phyloP scores from a whole-genome alignment of 2,797 vertebrate genomes.

The Tokudaia tokunoshimensis region DNA sequence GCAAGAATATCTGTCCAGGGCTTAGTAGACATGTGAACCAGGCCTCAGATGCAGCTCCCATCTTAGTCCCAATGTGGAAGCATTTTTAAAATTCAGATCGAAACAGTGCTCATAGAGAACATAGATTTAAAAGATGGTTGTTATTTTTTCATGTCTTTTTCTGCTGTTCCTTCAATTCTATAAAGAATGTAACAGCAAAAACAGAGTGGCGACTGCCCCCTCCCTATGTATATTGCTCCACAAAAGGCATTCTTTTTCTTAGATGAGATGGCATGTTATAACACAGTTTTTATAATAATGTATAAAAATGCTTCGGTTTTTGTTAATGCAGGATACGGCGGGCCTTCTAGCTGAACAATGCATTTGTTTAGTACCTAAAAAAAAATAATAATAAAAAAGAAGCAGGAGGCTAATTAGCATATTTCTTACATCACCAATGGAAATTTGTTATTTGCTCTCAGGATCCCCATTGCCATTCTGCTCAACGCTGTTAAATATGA shows the following conservation, averaged over 20 bases:
- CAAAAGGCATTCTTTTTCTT: conserved; percentile 90
- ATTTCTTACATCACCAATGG: conserved; percentile 85
- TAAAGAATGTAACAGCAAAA: conserved; percentile 9
- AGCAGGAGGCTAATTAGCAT: conserved; percentile 83
- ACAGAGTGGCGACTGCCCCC: not conserved
- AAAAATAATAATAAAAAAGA: conserved; percentile 53
- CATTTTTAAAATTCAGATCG: conserved; percentile 5
- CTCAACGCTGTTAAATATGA: conserved; percentile 84
- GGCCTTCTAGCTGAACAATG: conserved; percentile 75
- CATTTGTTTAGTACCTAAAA: conserved; percentile 67
- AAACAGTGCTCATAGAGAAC: conserved; percentile 41
- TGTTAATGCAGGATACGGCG: conserved; percentile 23
- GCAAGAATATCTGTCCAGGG: conserved; percentile 72
- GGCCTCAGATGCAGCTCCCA: conserved; percentile 76
- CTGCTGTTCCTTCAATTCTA: not conserved
- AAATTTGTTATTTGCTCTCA: conserved; percentile 85
- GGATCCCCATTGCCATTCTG: conserved; percentile 81
- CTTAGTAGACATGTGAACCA: conserved; percentile 77
- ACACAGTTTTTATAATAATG: conserved; percentile 88
- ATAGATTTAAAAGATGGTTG: not conserved
- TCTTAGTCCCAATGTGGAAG: conserved; percentile 48
- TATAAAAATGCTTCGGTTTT: conserved; percentile 89
- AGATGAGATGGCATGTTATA: conserved; percentile 84
- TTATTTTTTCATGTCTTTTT: not conserved
- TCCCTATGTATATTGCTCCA: conserved; percentile 52